Conservation (phyloP, 2,888 invertebrate species). For the Tachina fera region DNA sequence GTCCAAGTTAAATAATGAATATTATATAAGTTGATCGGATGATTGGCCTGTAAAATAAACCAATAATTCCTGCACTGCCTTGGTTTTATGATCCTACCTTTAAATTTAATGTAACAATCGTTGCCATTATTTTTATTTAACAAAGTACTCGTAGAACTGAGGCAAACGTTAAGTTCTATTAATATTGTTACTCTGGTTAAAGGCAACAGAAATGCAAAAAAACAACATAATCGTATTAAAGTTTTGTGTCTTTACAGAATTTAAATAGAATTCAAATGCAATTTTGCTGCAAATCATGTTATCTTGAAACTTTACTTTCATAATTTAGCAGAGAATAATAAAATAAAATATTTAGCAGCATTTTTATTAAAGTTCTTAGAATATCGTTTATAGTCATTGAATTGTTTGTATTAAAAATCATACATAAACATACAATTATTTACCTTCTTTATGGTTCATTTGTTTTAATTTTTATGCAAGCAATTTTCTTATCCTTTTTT, state of each 20-base stretch:
- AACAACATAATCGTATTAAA: conserved; percentile 46
- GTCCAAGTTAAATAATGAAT: no score
- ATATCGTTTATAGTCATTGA: conserved; percentile 20
- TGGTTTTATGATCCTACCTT: no score
- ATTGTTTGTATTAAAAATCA: conserved; percentile 38
- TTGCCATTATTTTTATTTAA: no score
- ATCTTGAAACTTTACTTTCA: conserved; percentile 38
- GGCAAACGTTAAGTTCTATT: no score
- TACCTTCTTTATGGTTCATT: conserved; percentile 48
- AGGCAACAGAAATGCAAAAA: background rate
- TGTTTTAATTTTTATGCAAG: conserved; percentile 43
- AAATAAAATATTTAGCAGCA: background rate
- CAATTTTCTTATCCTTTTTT: conserved; percentile 17
- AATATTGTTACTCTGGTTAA: no score
- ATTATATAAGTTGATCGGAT: no score
- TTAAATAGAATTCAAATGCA: conserved; percentile 64
- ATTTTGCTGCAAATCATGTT: conserved; percentile 66
- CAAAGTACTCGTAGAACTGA: no score
- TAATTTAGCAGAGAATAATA: background rate
- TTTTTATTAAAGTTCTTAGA: conserved; percentile 13
- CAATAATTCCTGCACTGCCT: no score
- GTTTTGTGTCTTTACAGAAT: conserved; percentile 53
- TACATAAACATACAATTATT: conserved; percentile 33
- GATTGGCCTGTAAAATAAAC: no score
- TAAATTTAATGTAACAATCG: no score